These are phyloP conservation scores for Noctua janthe DNA, from an alignment of 2,888 invertebrate species.

Conservation along the genomic window DNA sequence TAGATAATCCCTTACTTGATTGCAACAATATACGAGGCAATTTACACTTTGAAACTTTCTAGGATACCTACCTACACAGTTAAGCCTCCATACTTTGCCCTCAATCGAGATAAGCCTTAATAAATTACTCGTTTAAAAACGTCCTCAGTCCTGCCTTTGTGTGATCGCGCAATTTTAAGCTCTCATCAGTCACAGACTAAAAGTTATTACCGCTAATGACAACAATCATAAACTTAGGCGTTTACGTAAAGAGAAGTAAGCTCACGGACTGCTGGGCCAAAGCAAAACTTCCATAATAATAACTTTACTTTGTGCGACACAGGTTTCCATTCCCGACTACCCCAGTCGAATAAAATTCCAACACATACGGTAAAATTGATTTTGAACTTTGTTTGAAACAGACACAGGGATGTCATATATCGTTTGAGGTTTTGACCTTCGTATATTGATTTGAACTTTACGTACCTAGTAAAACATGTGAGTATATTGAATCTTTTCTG, in stretches of 20 bases:
- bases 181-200: slow-evolving; percentile 37
- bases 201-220: slow-evolving; percentile 50
- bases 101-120: slow-evolving; percentile 32
- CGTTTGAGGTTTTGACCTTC: slow-evolving; percentile 33
- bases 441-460: slow-evolving; percentile 40
- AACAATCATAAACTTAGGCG: slow-evolving; percentile 57
- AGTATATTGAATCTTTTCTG: slow-evolving; percentile 8
- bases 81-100: slow-evolving; percentile 13
- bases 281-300: slow-evolving; percentile 54
- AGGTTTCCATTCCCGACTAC: slow-evolving; percentile 54
- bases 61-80: not conserved
- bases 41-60: slow-evolving; percentile 15
- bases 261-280: not conserved
- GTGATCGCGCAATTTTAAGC: slow-evolving; percentile 23
- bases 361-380: slow-evolving; percentile 51
- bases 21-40: slow-evolving; percentile 25
- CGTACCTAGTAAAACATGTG: slow-evolving; percentile 2
- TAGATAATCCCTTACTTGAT: slow-evolving; percentile 31
- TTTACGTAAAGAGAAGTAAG: slow-evolving; percentile 40
- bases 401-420: slow-evolving; percentile 35
- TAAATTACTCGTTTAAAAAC: slow-evolving; percentile 35
- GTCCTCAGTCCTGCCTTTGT: slow-evolving; percentile 34
- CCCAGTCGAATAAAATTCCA: slow-evolving; percentile 40
- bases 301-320: slow-evolving; percentile 48
- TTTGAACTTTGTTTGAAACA: slow-evolving; percentile 45